These are phyloP conservation scores for Sebastes itinus DNA, from an alignment of 2,797 vertebrate species.

Conservation along the genomic window DNA sequence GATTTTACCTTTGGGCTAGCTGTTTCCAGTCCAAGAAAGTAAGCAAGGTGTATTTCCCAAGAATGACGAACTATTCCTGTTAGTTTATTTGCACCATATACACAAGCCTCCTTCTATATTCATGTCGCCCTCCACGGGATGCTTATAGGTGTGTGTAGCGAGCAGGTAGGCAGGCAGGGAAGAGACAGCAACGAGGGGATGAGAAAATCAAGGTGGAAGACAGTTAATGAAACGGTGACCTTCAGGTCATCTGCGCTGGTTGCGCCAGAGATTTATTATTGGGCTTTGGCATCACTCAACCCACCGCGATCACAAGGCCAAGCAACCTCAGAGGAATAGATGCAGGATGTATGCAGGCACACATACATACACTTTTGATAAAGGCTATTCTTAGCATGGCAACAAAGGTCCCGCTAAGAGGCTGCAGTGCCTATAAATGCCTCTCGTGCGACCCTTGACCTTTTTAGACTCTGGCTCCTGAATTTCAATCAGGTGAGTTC, in stretches of 20 bases:
- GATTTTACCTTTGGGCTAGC: no score
- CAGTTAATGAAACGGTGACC: slow-evolving; percentile 82
- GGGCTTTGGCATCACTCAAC: slow-evolving; percentile 72
- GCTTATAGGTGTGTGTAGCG: neutral
- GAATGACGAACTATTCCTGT: neutral
- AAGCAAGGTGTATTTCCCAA: neutral
- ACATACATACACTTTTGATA: slow-evolving; percentile 7
- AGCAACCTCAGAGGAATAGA: slow-evolving; percentile 35
- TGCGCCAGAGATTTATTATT: slow-evolving; percentile 80
- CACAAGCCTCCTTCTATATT: neutral
- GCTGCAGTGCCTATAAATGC: slow-evolving; percentile 54
- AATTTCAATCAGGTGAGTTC: slow-evolving; percentile 72
- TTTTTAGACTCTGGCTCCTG: slow-evolving; percentile 71
- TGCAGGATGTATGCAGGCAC: neutral
- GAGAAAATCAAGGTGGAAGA: slow-evolving; percentile 80
- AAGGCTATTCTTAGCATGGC: slow-evolving; percentile 36
- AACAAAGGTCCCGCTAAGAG: slow-evolving; percentile 30
- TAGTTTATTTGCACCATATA: neutral
- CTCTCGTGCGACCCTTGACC: slow-evolving; percentile 62
- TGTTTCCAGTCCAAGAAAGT: neutral
- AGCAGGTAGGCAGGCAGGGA: slow-evolving; percentile 3
- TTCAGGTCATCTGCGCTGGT: slow-evolving; percentile 74
- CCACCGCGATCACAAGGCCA: slow-evolving; percentile 61
- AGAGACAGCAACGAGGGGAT: slow-evolving; percentile 43
- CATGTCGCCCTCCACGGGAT: neutral